A percentile compares a stretch with the other conserved stretches of the same genome.
These are phyloP conservation scores for Steinernema feltiae DNA, from an alignment of 1,140 invertebrate species.

Conservation along the genomic window DNA sequence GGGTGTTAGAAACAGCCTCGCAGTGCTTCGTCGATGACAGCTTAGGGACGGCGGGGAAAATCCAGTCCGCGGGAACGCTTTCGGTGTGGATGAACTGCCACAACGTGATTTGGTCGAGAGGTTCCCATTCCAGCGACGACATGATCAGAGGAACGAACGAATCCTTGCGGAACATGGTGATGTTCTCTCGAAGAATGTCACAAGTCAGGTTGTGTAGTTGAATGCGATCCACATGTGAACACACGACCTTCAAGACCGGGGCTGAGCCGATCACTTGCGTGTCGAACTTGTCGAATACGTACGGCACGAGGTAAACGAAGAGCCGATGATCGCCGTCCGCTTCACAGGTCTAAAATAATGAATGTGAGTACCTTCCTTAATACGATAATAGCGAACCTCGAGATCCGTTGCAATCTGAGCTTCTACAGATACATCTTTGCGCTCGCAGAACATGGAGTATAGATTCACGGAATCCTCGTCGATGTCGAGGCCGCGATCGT, in stretches of 20 bases:
- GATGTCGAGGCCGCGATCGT: neutral
- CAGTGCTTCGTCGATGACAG: conserved; percentile 19
- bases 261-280: neutral
- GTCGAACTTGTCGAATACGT: conserved; percentile 1
- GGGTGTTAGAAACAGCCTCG: conserved; percentile 19
- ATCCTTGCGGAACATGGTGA: conserved; percentile 23
- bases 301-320: neutral
- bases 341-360: neutral
- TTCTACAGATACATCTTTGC: neutral
- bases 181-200: conserved; percentile 18
- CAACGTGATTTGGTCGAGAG: conserved; percentile 11
- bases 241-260: conserved; percentile 16
- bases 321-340: neutral
- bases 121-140: conserved; percentile 23
- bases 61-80: conserved; percentile 24
- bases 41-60: conserved; percentile 18
- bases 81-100: conserved; percentile 28
- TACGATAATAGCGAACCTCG: neutral
- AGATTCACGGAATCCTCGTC: neutral
- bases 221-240: conserved; percentile 13
- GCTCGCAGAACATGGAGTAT: neutral
- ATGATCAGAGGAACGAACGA: conserved; percentile 9
- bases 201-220: conserved; percentile 17
- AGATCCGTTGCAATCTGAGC: neutral
- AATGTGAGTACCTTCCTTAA: neutral